These are phyloP conservation scores for Harpalus rufipes DNA, from an alignment of 2,888 invertebrate species.

Conservation along the genomic window DNA sequence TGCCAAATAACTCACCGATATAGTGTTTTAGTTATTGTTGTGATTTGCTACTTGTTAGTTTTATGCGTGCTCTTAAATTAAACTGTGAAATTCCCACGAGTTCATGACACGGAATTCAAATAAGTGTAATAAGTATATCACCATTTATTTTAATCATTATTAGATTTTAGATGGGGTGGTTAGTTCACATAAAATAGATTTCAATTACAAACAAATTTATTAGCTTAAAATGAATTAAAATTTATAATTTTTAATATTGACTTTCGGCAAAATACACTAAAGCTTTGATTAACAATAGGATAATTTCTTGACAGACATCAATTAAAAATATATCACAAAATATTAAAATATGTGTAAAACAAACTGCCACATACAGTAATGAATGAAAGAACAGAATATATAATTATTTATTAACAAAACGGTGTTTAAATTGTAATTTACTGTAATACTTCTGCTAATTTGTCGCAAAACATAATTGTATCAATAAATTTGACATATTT, in stretches of 20 bases:
- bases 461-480: constrained; percentile 15
- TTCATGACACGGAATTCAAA: constrained; percentile 30
- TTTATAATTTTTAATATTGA: too few species aligned
- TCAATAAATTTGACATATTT: constrained; percentile 17
- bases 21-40: constrained; percentile 40
- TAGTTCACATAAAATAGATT: too few species aligned
- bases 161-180: neutral
- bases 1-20: constrained; percentile 47
- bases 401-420: neutral
- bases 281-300: too few species aligned
- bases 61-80: constrained; percentile 53
- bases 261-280: too few species aligned
- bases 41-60: constrained; percentile 33
- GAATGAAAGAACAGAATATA: too few species aligned
- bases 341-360: too few species aligned
- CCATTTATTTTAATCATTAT: neutral
- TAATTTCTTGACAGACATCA: too few species aligned
- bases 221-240: too few species aligned
- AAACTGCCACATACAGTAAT: too few species aligned
- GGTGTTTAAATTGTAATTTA: neutral
- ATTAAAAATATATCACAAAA: too few species aligned
- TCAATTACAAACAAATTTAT: too few species aligned
- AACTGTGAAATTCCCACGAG: constrained; percentile 39
- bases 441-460: constrained; percentile 5
- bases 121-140: neutral